Base-by-base conservation (phyloP, 2,888 invertebrate genomes). In the Calameuta pallipes region DNA sequence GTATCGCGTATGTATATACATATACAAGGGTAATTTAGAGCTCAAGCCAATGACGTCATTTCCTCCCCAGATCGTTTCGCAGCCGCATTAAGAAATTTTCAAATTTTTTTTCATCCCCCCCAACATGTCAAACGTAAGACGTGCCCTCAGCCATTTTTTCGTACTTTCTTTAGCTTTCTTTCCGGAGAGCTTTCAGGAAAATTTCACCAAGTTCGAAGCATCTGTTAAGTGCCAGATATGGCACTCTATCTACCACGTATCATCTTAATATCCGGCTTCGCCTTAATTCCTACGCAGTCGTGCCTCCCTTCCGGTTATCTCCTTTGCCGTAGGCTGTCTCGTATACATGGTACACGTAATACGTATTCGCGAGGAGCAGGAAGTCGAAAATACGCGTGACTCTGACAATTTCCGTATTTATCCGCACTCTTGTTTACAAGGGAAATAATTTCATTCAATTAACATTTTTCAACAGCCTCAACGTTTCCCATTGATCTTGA, bases 261-360 rank as follows among this genome's bases (percentile, higher is more conserved):
- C 78, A 78, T 78, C 78, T 78, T 78, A 78, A 78, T 78, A 78
- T 75, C 78, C 36, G 71, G 56, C 56, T 56, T 73, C 76, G 75
- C 36, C 78, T 78, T 78, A 78, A 78, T 78, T 78, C 78, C 71
- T 31, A 23, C 13, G 71, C 33, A 31, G 31, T 15, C 70, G 2
- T 70, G 30, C 31, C 34, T 34, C 71, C 23, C 69, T n/a, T 30
- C 33, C 30, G 71, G 71, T 56, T 78, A 78, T 78, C 78, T 75
- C 33, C 70, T 6, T 13, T 30, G 75, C 31, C 36, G 31, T 41
- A 31, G 13, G n/a, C 71, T 71, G 34, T 23, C 71, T 56, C 56
- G 1, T 56, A 56, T 56, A 56, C 56, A 9, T 9, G 23, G 56
- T 9, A 2, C 56, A 56, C 9, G 23, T 56, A 56, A 23, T 56